Evolutionary conservation across 1,140 invertebrate species (phyloP).

Genomic region (Theocolax elegans): DNA sequence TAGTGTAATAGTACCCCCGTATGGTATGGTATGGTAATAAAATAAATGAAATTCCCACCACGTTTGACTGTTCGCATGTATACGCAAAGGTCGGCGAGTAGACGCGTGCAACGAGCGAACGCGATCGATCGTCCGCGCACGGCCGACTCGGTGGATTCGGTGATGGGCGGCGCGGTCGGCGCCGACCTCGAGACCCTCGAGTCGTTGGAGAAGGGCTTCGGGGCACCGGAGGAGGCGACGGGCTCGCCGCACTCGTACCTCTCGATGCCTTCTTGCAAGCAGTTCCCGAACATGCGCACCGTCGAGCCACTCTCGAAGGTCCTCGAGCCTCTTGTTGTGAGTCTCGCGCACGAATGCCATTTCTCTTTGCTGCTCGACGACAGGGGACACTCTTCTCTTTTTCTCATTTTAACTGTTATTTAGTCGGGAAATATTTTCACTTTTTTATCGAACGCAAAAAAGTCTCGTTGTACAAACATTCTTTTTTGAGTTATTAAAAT

Average conservation of each 20-base stretch:
- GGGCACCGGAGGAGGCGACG: slow-evolving; percentile 48
- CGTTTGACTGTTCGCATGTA: too few species aligned
- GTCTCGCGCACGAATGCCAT: not conserved
- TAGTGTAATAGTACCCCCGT: too few species aligned
- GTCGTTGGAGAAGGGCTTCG: slow-evolving; percentile 53
- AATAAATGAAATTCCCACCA: too few species aligned
- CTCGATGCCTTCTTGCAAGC: slow-evolving; percentile 83
- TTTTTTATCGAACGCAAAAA: too few species aligned
- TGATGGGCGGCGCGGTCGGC: not conserved
- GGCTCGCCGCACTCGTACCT: slow-evolving; percentile 76
- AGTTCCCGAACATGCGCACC: slow-evolving; percentile 78
- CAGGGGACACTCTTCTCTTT: too few species aligned
- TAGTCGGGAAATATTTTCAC: too few species aligned
- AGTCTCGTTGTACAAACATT: too few species aligned
- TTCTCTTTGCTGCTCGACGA: too few species aligned
- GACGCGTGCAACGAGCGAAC: slow-evolving; percentile 17
- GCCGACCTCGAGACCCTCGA: slow-evolving; percentile 49
- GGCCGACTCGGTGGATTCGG: slow-evolving; percentile 49
- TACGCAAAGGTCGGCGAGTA: not conserved
- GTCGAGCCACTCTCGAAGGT: slow-evolving; percentile 81
- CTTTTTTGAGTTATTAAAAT: too few species aligned
- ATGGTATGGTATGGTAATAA: too few species aligned
- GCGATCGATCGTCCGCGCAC: slow-evolving; percentile 48
- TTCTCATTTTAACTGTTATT: too few species aligned
- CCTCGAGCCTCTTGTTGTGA: slow-evolving; percentile 75